Base-by-base conservation (phyloP, 2,113 vertebrate species). In the Melanerpes aurifrons region DNA sequence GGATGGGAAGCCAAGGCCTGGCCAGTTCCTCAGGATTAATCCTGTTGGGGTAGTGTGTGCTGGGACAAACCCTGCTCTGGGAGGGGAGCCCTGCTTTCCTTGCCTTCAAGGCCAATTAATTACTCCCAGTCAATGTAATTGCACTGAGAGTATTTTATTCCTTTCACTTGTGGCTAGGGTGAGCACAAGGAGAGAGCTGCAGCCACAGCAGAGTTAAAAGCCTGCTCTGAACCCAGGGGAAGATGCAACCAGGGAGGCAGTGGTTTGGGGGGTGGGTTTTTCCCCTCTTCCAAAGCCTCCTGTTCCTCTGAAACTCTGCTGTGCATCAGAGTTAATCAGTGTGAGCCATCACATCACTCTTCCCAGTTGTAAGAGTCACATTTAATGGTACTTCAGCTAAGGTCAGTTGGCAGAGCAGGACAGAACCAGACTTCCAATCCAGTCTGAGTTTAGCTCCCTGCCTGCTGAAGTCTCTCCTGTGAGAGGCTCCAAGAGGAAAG, bases 1-100 rank as follows among this genome's bases (percentile, higher is more conserved):
- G 20, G 81, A 16, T 31, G 58, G 56, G 26, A 29, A 45, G 15
- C 12, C 8, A 61, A 21, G 50, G 19, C n/a, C 45, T 7, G 3
- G 19, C 6, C 29, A 7, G 57, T 5, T 37, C 56, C 31, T n/a
- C 53, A 3, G 59, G 48, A 20, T 29, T 3, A 7, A 53, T 32
- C 56, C 92, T 17, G 0, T 0, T 6, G 50, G 9, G 10, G 74
- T 26, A 1, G 28, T 3, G 26, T 20, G 43, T 47, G 54, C 63
- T 69, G 81, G 77, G 76, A 47, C 18, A 22, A 76, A 22, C 21
- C 45, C 57, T 29, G 11, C 68, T 15, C 76, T 29, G 0, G 1
- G 17, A 19, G 31, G 40, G 10, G 43, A 6, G 71, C 17, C 68
- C 35, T 43, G 40, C 40, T 12, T 40, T 40, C 40, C 40, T 12